Percentiles rank a stretch among this genome's conserved stretches.
Evolutionary conservation across 1,140 invertebrate genomes (phyloP).

Genomic region (Drosophila micromelanica): DNA sequence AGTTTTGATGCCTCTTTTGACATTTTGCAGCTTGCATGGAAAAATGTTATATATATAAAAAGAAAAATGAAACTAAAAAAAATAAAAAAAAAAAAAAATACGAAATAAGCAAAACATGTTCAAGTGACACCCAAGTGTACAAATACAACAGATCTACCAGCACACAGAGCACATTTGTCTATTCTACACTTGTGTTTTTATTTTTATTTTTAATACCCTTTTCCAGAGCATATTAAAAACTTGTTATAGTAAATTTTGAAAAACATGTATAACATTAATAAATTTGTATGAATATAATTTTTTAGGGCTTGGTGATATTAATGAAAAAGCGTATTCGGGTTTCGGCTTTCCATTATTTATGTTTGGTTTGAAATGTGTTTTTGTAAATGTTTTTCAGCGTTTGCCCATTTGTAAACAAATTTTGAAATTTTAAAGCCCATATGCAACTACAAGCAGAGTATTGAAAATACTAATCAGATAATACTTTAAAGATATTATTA

Average conservation of each 20-base stretch:
- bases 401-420: slow-evolving; percentile 48
- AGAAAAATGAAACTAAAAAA: neutral
- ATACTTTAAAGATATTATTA: neutral
- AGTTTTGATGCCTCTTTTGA: slow-evolving; percentile 35
- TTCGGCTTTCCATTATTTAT: slow-evolving; percentile 3
- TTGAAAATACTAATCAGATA: slow-evolving; percentile 7
- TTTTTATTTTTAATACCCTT: neutral
- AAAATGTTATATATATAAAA: slow-evolving; percentile 18
- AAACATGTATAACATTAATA: neutral
- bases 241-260: neutral
- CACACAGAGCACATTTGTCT: slow-evolving; percentile 17
- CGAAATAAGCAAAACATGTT: slow-evolving; percentile 30
- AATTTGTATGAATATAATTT: neutral
- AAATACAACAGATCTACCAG: slow-evolving; percentile 18
- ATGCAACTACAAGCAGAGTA: slow-evolving; percentile 17
- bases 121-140: slow-evolving; percentile 41
- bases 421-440: slow-evolving; percentile 16
- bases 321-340: neutral
- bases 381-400: slow-evolving; percentile 25
- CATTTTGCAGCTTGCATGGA: slow-evolving; percentile 49
- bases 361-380: slow-evolving; percentile 34
- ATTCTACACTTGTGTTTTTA: neutral
- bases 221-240: neutral
- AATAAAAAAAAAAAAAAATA: neutral
- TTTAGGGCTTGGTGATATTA: neutral